Evolutionary conservation across 2,113 vertebrate genomes (phyloP).

Genomic region (Trinectes maculatus): DNA sequence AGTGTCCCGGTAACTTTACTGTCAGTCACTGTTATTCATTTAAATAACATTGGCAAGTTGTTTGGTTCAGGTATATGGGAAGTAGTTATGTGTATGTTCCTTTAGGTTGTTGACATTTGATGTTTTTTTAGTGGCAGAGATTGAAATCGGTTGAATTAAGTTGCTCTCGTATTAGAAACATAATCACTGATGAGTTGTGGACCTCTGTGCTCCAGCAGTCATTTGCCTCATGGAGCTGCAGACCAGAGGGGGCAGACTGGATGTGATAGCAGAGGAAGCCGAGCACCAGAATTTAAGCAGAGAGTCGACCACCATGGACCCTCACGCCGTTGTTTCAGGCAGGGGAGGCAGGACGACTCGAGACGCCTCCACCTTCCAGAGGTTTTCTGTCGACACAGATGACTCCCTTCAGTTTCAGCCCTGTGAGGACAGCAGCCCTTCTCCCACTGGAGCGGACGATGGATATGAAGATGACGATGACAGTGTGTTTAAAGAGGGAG

Average conservation of each 20-base stretch:
- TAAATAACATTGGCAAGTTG: neutral
- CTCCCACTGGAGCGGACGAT: conserved; percentile 47
- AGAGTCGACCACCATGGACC: conserved; percentile 63
- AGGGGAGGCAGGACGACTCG: conserved; percentile 2
- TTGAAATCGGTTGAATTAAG: neutral
- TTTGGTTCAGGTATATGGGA: neutral
- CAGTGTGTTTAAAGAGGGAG: conserved; percentile 60
- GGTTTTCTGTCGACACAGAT: conserved; percentile 70
- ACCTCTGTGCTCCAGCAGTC: conserved; percentile 15
- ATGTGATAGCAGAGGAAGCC: conserved; percentile 81
- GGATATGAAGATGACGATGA: conserved; percentile 46
- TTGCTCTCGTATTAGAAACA: neutral
- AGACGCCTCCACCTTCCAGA: conserved; percentile 56
- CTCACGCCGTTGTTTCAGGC: conserved; percentile 33
- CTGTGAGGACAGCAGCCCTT: conserved; percentile 51
- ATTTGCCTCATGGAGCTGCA: conserved; percentile 82
- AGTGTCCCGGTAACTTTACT: conserved; percentile 61
- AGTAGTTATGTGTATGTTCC: no score
- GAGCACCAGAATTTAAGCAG: conserved; percentile 71
- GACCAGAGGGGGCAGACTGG: conserved; percentile 79
- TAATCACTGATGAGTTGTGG: neutral
- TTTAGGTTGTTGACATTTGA: no score
- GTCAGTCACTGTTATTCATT: neutral
- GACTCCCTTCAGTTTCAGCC: conserved; percentile 72
- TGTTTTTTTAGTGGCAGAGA: neutral